Evolutionary conservation across 2,888 invertebrate species (phyloP).

Genomic region (Orthonevra nobilis): DNA sequence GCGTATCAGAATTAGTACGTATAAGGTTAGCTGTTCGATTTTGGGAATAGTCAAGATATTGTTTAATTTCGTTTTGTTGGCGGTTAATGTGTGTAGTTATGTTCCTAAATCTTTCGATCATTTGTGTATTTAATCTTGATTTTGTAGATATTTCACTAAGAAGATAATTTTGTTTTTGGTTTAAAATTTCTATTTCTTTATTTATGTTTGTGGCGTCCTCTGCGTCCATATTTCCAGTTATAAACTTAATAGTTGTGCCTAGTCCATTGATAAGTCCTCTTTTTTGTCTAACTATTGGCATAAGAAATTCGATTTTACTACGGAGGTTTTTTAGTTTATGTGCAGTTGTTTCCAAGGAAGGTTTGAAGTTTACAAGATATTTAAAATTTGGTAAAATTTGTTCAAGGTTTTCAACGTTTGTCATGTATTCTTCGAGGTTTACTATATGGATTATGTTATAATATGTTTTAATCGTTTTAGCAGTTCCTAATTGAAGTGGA

Average conservation of each 20-base stretch:
- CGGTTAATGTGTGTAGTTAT: conserved; percentile 10
- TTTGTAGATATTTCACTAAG: conserved; percentile 7
- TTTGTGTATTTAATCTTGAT: conserved; percentile 11
- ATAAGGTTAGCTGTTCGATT: conserved; percentile 1
- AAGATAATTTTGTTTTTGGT: neutral
- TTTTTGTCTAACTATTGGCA: neutral
- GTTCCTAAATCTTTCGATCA: conserved; percentile 10
- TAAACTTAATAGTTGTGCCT: neutral
- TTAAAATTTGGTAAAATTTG: neutral
- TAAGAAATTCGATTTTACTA: no score
- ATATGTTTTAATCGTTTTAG: neutral
- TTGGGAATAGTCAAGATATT: neutral
- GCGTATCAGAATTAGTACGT: conserved; percentile 6
- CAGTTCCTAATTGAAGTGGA: neutral
- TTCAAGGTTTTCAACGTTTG: neutral
- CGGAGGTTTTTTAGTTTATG: neutral
- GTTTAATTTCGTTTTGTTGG: conserved; percentile 6
- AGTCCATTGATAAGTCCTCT: no score
- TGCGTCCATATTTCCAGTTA: conserved; percentile 19
- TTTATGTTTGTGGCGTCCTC: neutral
- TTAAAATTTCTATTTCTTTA: neutral
- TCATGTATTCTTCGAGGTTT: conserved; percentile 1
- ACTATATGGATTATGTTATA: neutral
- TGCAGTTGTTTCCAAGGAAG: neutral
- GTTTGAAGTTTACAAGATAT: neutral